Evolutionary conservation across 2,113 vertebrate species (phyloP).

Genomic region (Tricholaema leucomelas): DNA sequence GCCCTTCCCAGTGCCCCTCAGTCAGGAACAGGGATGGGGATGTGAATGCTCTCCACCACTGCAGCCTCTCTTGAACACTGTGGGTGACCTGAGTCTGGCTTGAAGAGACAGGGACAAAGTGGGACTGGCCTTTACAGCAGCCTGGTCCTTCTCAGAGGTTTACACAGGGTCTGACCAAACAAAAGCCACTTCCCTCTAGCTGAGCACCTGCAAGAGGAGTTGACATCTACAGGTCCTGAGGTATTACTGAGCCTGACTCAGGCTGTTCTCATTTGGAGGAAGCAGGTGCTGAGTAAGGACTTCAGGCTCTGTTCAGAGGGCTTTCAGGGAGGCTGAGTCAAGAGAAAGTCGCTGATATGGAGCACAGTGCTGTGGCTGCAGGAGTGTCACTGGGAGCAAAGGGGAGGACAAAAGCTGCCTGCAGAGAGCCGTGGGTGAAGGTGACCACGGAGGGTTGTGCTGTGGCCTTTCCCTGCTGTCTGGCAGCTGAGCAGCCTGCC

Average conservation of each 20-base stretch:
- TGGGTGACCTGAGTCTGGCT: not conserved
- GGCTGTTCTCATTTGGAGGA: not conserved
- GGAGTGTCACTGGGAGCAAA: not conserved
- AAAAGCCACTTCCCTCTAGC: not conserved
- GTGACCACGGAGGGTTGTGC: accelerated
- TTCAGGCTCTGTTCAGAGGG: not conserved
- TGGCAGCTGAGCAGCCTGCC: not conserved
- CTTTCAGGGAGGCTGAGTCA: not conserved
- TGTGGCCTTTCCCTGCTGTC: accelerated
- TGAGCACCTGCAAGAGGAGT: not conserved
- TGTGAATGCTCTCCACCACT: not conserved
- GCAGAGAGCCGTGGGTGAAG: not conserved
- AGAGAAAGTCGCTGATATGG: not conserved
- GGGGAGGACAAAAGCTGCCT: not conserved
- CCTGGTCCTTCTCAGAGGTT: not conserved
- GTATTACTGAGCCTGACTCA: not conserved
- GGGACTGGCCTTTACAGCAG: not conserved
- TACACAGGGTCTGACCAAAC: not conserved
- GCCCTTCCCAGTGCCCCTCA: not conserved
- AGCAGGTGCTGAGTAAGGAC: constrained; percentile 13
- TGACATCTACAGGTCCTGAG: not conserved
- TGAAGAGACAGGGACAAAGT: not conserved
- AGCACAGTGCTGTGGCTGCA: not conserved
- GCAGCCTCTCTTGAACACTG: not conserved
- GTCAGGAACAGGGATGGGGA: not conserved